Evolutionary conservation across 1,140 invertebrate species (phyloP).

Genomic region (Listronotus bonariensis): DNA sequence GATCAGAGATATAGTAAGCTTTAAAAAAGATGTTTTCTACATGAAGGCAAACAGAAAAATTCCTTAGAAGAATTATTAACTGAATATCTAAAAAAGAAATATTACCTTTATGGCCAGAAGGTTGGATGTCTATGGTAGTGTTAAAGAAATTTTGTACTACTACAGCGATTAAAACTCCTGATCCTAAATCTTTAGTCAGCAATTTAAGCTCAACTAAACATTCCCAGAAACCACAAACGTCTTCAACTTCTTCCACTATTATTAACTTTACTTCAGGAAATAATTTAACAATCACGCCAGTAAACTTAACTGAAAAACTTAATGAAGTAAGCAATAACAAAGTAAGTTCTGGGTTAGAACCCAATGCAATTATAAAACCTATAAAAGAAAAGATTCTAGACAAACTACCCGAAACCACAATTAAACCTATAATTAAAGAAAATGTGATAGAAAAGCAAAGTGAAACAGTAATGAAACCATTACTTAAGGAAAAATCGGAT

Average conservation of each 20-base stretch:
- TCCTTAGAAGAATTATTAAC: conserved; percentile 46
- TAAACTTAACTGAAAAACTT: conserved; percentile 29
- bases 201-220: neutral
- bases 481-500: conserved; percentile 10
- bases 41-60: conserved; percentile 51
- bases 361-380: neutral
- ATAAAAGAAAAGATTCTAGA: conserved; percentile 1
- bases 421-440: neutral
- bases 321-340: conserved; percentile 19
- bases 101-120: conserved; percentile 52
- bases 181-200: conserved; percentile 13
- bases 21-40: conserved; percentile 50
- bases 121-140: conserved; percentile 53
- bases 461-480: neutral
- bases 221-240: conserved; percentile 6
- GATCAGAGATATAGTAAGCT: conserved; percentile 49
- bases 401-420: neutral
- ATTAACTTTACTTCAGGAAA: conserved; percentile 20
- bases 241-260: conserved; percentile 16
- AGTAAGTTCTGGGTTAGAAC: conserved; percentile 1
- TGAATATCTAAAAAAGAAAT: conserved; percentile 49
- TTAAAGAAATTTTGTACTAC: conserved; percentile 47
- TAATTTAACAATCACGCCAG: conserved; percentile 29
- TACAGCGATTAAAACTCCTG: conserved; percentile 28
- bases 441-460: neutral